Evolutionary conservation across 2,888 invertebrate genomes (phyloP), one percentile per base, ranked within the genome.

Genomic region (Standfussiana lucernea): DNA sequence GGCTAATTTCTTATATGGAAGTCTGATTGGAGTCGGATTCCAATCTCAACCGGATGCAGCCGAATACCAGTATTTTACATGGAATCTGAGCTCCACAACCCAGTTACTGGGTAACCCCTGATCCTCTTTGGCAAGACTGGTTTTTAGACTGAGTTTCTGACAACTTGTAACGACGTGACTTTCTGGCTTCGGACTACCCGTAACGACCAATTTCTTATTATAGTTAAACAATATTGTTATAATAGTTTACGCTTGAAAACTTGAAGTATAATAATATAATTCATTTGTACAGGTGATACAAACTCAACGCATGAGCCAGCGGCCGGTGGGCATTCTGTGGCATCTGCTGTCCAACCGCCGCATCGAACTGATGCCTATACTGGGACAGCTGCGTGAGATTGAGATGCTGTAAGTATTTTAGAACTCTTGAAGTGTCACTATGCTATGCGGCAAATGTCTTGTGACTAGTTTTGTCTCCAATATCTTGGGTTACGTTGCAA

Each of bases 321-420:
- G 98, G 86, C 98, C 99, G 3, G 92, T 93, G 56, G 98, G 98
- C n/a, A 97, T 99, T 59, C 97, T 98, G 90, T 99, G 99, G 99
- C 97, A 98, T 86, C 93, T 98, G 83, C 95, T 99, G 73, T 98
- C 98, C 47, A 97, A 97, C 88, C 97, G 98, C 71, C 97, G 98
- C 82, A 93, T 99, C 37, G 97, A 97, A 88, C 97, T 97, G 72
- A 98, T 98, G 96, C 98, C 98, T 13, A 97, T 98, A 72, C 95
- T 99, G 82, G 97, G 98, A 83, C 97, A 97, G 81, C 95, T 99
- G 68, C 97, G 98, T 82, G 97, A 98, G 75, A 97, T 97, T 79
- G 97, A 98, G 89, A 97, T 98, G 95, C 97, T 97, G 97, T 98
- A 92, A 97, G 97, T 78, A 53, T 5, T 5, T 53, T n/a, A n/a